phyloP scores from a whole-genome alignment of 1,140 invertebrate species.

The Portunus trituberculatus region DNA sequence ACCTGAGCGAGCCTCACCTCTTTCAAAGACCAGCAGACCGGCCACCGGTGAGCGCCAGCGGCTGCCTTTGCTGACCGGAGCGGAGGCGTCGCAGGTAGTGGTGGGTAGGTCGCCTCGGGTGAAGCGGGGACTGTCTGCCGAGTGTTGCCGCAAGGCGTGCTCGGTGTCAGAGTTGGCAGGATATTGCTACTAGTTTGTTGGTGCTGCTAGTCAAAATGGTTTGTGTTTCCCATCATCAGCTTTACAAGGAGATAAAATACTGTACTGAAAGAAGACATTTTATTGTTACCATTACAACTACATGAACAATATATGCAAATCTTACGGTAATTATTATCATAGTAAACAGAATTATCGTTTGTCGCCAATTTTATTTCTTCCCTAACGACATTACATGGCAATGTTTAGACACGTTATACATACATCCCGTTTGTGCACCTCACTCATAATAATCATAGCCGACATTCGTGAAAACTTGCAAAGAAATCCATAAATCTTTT shows the following conservation, averaged over 20 bases:
- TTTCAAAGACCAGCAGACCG: too few species aligned
- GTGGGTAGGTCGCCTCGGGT: not conserved
- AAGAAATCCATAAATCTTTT: not conserved
- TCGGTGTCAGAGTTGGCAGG: slow-evolving; percentile 58
- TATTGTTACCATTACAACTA: too few species aligned
- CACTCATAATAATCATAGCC: not conserved
- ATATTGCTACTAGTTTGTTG: slow-evolving; percentile 48
- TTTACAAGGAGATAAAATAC: too few species aligned
- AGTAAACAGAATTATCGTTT: too few species aligned
- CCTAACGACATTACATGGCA: too few species aligned
- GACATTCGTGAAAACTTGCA: not conserved
- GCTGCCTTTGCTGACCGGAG: slow-evolving; percentile 5
- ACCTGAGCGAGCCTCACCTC: not conserved
- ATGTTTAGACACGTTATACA: too few species aligned
- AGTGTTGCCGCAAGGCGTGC: slow-evolving; percentile 64
- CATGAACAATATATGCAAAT: too few species aligned
- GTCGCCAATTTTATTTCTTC: too few species aligned
- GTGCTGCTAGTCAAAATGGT: not conserved
- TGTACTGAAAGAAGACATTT: too few species aligned
- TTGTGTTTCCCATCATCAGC: not conserved
- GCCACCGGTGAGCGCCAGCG: not conserved
- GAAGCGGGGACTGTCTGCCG: slow-evolving; percentile 52
- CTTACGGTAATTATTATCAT: too few species aligned
- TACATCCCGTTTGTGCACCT: not conserved
- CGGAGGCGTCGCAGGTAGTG: slow-evolving; percentile 45